A percentile compares a stretch with the other conserved stretches of the same genome.
These are phyloP conservation scores for Brachionichthys hirsutus DNA, from an alignment of 2,113 vertebrate genomes.

Conservation along the genomic window DNA sequence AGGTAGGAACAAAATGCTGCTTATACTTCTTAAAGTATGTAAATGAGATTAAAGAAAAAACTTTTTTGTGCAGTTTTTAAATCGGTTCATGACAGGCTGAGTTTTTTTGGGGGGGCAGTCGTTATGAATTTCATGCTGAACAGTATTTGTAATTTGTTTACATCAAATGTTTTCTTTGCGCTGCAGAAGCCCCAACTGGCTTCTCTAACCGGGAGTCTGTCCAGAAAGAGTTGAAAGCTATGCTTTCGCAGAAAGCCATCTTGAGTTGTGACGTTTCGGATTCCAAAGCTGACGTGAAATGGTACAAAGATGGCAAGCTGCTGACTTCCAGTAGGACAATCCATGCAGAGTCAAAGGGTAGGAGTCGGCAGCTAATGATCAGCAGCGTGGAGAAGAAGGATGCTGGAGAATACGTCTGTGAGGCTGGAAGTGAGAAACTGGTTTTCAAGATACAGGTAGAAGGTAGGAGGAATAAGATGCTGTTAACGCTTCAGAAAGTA, in stretches of 20 bases:
- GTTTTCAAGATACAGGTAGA: slow-evolving; percentile 69
- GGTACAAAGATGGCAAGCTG: slow-evolving; percentile 82
- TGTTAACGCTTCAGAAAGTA: too few species aligned
- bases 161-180: too few species aligned
- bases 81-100: too few species aligned
- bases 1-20: slow-evolving; percentile 73
- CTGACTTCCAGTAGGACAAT: slow-evolving; percentile 71
- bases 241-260: slow-evolving; percentile 68
- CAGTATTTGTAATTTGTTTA: too few species aligned
- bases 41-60: too few species aligned
- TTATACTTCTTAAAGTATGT: too few species aligned
- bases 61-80: too few species aligned
- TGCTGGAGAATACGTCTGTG: slow-evolving; percentile 81
- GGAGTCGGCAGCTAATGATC: slow-evolving; percentile 71
- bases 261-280: slow-evolving; percentile 80
- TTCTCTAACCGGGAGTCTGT: slow-evolving; percentile 79
- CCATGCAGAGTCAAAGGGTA: slow-evolving; percentile 66
- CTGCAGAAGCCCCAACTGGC: slow-evolving; percentile 10
- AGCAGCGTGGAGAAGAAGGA: slow-evolving; percentile 80
- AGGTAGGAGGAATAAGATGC: slow-evolving; percentile 56
- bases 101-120: too few species aligned
- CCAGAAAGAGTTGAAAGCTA: slow-evolving; percentile 76
- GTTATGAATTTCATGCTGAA: too few species aligned
- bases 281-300: slow-evolving; percentile 75
- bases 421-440: slow-evolving; percentile 77